These are phyloP conservation scores for human DNA, from an alignment of 2,113 vertebrate genomes.

Conservation along the genomic window DNA sequence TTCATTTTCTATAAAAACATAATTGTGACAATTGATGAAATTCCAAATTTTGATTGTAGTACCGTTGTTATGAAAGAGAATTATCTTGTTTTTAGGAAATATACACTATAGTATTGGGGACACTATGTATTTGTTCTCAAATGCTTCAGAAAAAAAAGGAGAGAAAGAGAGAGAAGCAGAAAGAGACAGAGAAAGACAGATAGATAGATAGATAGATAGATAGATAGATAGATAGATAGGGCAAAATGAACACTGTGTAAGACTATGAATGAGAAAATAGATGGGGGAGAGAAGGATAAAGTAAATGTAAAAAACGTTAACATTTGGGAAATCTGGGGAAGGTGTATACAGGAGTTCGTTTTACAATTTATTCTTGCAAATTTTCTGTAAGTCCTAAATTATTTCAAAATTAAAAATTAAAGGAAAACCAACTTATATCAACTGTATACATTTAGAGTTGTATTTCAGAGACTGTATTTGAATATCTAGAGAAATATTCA, in stretches of 20 bases:
- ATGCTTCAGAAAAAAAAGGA: background rate
- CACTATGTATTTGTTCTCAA: background rate
- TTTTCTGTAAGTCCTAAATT: background rate
- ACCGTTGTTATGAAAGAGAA: background rate
- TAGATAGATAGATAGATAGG: background rate
- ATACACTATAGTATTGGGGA: background rate
- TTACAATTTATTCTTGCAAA: background rate
- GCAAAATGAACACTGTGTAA: background rate
- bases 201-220: background rate
- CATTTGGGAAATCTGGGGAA: background rate
- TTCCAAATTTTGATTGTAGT: background rate
- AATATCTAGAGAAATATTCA: background rate
- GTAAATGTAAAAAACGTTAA: background rate
- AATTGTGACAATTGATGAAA: background rate
- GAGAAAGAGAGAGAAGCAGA: background rate
- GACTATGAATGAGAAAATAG: background rate
- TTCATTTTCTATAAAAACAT: background rate
- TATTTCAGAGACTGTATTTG: background rate
- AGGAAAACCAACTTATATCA: background rate
- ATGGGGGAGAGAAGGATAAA: background rate
- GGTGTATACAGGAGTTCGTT: background rate
- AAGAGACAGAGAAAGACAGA: background rate
- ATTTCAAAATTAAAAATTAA: background rate
- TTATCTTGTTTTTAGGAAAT: background rate
- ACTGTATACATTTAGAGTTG: background rate